A percentile compares a stretch with the other conserved stretches of the same genome.
These are phyloP conservation scores for Meta bourneti DNA, from an alignment of 2,888 invertebrate genomes.

Conservation along the genomic window DNA sequence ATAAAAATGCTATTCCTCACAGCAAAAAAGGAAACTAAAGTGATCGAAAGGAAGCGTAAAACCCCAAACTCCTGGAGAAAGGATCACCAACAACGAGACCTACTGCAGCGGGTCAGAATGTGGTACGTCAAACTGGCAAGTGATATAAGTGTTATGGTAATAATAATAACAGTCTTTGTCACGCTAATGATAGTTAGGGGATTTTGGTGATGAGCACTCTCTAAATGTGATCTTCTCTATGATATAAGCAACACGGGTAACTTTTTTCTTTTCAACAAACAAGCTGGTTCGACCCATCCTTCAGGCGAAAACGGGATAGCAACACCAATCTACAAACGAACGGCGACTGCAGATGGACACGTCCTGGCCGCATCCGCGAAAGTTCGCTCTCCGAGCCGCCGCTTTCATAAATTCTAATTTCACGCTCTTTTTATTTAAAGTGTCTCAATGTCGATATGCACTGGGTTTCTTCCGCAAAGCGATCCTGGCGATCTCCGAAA, in stretches of 20 bases:
- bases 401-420: neutral
- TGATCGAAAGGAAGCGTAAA: neutral
- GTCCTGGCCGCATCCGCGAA: neutral
- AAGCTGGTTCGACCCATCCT: neutral
- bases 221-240: slow-evolving; percentile 72
- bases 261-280: slow-evolving; percentile 56
- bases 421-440: neutral
- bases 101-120: slow-evolving; percentile 62
- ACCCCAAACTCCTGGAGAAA: slow-evolving; percentile 38
- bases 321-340: slow-evolving; percentile 22
- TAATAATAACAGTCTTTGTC: slow-evolving; percentile 73
- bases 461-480: slow-evolving; percentile 37
- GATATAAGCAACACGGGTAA: slow-evolving; percentile 73
- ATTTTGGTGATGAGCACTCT: slow-evolving; percentile 61
- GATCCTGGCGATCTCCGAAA: neutral
- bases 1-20: too few relatives aligned
- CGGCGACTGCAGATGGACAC: neutral
- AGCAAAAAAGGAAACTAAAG: too few relatives aligned
- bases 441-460: slow-evolving; percentile 61
- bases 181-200: slow-evolving; percentile 70
- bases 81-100: slow-evolving; percentile 50
- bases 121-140: slow-evolving; percentile 70
- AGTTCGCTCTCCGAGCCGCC: neutral
- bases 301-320: neutral
- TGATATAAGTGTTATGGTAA: slow-evolving; percentile 67